These are phyloP conservation scores for Leucoraja ocellata DNA, from an alignment of 2,797 vertebrate species.

Conservation along the genomic window DNA sequence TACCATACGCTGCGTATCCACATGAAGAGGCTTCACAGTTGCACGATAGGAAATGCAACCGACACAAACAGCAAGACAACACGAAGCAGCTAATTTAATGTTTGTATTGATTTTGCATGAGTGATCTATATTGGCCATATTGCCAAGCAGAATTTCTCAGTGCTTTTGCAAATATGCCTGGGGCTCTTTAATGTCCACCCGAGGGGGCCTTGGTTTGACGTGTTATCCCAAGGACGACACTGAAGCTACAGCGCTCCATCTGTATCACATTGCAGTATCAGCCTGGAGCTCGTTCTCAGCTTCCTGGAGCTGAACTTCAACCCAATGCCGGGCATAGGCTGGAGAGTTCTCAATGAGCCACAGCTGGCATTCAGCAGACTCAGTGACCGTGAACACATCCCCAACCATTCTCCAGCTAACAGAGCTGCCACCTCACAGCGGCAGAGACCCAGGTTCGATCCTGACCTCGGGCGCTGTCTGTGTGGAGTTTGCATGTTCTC, in stretches of 20 bases:
- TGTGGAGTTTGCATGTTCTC: too few species aligned
- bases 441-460: too few species aligned
- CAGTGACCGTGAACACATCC: not conserved
- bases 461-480: too few species aligned
- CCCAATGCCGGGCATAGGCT: not conserved
- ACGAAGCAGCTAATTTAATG: not conserved
- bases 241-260: not conserved
- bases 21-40: not conserved
- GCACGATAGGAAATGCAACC: not conserved
- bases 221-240: not conserved
- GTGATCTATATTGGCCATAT: too few species aligned
- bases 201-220: not conserved
- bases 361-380: not conserved
- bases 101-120: too few species aligned
- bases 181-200: not conserved
- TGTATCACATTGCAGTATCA: not conserved
- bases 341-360: not conserved
- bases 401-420: too few species aligned
- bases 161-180: not conserved
- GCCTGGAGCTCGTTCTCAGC: not conserved
- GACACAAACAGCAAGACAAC: not conserved
- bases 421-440: too few species aligned
- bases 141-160: not conserved
- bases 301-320: not conserved
- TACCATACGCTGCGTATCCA: too few species aligned